phyloP scores from a whole-genome alignment of 1,140 invertebrate species.

The Elymnias hypermnestra region DNA sequence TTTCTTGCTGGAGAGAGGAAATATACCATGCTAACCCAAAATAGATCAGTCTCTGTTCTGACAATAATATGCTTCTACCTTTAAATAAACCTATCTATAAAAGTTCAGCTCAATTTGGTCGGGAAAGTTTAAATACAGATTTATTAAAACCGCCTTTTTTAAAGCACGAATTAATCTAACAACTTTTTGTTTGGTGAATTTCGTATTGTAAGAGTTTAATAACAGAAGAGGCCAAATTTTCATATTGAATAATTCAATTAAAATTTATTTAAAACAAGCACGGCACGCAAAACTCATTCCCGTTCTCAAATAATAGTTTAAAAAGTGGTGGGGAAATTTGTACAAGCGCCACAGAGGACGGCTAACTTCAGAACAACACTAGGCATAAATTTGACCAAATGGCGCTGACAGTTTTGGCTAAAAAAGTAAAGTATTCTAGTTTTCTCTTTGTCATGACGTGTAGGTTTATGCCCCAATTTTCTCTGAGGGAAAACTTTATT shows the following conservation, averaged over 20 bases:
- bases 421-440: conserved; percentile 32
- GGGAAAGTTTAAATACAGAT: too few species aligned
- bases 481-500: conserved; percentile 24
- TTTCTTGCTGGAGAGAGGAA: too few species aligned
- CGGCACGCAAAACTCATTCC: background rate
- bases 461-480: conserved; percentile 30
- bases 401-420: conserved; percentile 41
- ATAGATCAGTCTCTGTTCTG: too few species aligned
- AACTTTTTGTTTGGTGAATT: too few species aligned
- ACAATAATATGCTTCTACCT: too few species aligned
- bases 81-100: too few species aligned
- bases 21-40: too few species aligned
- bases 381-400: conserved; percentile 47
- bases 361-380: conserved; percentile 49
- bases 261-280: conserved; percentile 10
- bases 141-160: too few species aligned
- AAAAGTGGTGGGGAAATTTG: conserved; percentile 26
- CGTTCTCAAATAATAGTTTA: conserved; percentile 28
- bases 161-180: too few species aligned
- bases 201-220: too few species aligned
- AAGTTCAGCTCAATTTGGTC: too few species aligned
- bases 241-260: conserved; percentile 2
- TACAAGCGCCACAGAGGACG: conserved; percentile 22
- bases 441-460: conserved; percentile 40
- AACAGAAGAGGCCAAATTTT: too few species aligned